Conservation (phyloP, 2,888 invertebrate genomes). For the Melanophora roralis region DNA sequence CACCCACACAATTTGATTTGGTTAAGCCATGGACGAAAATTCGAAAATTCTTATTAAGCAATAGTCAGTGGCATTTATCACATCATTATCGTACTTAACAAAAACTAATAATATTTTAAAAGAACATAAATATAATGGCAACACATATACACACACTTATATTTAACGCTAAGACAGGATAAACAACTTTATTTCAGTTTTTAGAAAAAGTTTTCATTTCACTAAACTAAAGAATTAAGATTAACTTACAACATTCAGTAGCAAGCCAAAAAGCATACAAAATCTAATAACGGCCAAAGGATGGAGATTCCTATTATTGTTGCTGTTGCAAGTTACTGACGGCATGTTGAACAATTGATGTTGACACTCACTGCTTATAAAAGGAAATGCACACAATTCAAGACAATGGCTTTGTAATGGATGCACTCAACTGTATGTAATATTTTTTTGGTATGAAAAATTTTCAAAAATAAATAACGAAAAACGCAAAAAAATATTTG, state of each 20-base stretch:
- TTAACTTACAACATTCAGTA: slow-evolving; percentile 69
- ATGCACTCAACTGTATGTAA: background rate
- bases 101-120: background rate
- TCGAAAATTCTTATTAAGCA: too few species aligned
- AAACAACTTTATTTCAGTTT: slow-evolving; percentile 12
- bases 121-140: background rate
- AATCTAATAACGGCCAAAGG: slow-evolving; percentile 63
- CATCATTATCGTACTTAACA: background rate
- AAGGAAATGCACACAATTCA: background rate
- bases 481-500: background rate
- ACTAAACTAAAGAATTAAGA: background rate
- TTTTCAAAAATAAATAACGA: background rate
- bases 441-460: background rate
- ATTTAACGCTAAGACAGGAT: slow-evolving; percentile 32
- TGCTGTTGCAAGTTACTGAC: slow-evolving; percentile 3
- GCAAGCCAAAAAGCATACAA: slow-evolving; percentile 71
- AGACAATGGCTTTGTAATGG: background rate
- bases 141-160: slow-evolving; percentile 1
- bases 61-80: slow-evolving; percentile 7
- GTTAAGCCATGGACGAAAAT: too few species aligned
- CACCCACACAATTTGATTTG: too few species aligned
- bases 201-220: background rate
- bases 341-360: slow-evolving; percentile 31
- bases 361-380: slow-evolving; percentile 20
- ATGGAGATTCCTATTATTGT: slow-evolving; percentile 25